These are phyloP conservation scores for Eonycteris spelaea DNA, from an alignment of 2,113 vertebrate genomes.

Conservation along the genomic window DNA sequence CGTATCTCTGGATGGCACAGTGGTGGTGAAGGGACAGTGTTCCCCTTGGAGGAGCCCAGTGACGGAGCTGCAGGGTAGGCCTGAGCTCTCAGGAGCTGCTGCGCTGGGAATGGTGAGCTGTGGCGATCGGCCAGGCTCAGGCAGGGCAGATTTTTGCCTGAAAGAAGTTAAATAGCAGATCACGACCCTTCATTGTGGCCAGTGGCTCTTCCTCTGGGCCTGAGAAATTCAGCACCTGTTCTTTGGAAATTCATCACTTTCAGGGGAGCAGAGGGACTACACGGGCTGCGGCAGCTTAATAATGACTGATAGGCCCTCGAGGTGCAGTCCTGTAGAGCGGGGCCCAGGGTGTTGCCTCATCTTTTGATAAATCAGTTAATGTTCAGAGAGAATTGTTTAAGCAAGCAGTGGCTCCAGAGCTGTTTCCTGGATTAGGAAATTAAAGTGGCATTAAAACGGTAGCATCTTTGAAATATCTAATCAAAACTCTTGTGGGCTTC, in stretches of 20 bases:
- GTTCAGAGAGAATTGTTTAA: not conserved
- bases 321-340: no score
- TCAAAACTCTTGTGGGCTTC: not conserved
- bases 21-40: not conserved
- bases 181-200: fast-evolving
- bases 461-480: not conserved
- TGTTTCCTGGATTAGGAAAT: not conserved
- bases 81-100: not conserved
- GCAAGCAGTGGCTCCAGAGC: not conserved
- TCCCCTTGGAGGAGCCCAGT: not conserved
- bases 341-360: fast-evolving
- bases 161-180: not conserved
- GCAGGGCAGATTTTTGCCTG: not conserved
- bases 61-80: fast-evolving
- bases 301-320: not conserved
- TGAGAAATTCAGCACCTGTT: not conserved
- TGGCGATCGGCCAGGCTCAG: not conserved
- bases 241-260: not conserved
- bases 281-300: not conserved
- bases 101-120: not conserved
- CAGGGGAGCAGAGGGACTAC: fast-evolving
- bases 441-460: not conserved
- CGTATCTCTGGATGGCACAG: fast-evolving
- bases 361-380: not conserved
- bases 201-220: not conserved